Evolutionary conservation across 2,888 invertebrate species (phyloP).

Genomic region (Thymelicus lineola): DNA sequence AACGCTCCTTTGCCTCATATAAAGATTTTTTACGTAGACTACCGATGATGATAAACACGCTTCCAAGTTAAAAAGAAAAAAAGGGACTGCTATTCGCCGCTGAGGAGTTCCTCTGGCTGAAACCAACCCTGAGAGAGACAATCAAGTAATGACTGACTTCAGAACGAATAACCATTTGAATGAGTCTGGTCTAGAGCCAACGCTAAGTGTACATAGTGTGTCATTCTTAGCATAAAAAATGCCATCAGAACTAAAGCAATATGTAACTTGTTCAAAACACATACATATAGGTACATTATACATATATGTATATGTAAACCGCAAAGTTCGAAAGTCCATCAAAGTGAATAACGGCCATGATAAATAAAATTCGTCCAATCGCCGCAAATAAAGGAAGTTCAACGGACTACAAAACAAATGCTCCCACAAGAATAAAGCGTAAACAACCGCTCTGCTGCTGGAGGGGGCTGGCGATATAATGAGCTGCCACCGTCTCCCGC

Average conservation of each 20-base stretch:
- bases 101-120: no score
- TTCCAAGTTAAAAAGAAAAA: neutral
- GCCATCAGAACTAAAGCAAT: no score
- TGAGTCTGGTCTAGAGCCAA: no score
- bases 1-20: slow-evolving; percentile 18
- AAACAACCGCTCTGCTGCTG: slow-evolving; percentile 11
- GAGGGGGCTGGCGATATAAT: slow-evolving; percentile 28
- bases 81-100: no score
- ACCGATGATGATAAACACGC: neutral
- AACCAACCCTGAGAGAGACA: no score
- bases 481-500: neutral
- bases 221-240: no score
- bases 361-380: slow-evolving; percentile 38
- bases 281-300: no score
- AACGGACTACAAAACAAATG: slow-evolving; percentile 42
- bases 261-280: no score
- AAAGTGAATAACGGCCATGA: slow-evolving; percentile 27
- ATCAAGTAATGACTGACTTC: no score
- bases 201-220: no score
- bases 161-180: no score
- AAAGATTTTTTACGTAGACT: slow-evolving; percentile 10
- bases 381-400: slow-evolving; percentile 46
- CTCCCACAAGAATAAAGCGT: slow-evolving; percentile 41
- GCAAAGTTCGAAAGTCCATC: neutral
- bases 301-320: no score